Percentiles rank a stretch among this genome's conserved stretches.
Evolutionary conservation across 2,888 invertebrate species (phyloP).

Genomic region (Oithona nana): DNA sequence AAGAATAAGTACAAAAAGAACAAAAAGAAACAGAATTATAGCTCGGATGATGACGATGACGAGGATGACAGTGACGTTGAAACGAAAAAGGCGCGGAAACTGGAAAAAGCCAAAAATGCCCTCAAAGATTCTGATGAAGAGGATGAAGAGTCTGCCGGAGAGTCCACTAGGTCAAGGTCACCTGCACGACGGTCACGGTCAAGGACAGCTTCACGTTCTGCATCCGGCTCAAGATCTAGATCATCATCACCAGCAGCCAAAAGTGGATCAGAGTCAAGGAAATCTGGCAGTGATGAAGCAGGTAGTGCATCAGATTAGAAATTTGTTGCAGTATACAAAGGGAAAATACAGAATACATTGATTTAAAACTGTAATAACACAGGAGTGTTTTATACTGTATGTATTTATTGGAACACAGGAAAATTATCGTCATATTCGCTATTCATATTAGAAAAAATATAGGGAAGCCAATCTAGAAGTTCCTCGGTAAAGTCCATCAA

Average conservation of each 20-base stretch:
- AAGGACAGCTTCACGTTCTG: constrained; percentile 16
- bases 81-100: constrained; percentile 42
- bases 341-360: too few species aligned
- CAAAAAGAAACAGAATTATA: constrained; percentile 48
- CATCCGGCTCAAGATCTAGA: constrained; percentile 12
- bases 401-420: too few species aligned
- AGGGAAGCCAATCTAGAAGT: neutral
- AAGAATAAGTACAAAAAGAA: constrained; percentile 71
- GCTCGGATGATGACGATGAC: constrained; percentile 55
- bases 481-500: neutral
- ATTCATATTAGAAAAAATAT: neutral
- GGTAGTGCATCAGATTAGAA: too few species aligned
- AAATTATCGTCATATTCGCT: neutral
- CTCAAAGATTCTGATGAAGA: constrained; percentile 27
- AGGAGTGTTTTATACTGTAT: too few species aligned
- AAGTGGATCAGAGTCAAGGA: neutral
- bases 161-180: neutral
- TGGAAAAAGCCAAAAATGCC: constrained; percentile 48
- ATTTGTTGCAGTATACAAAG: too few species aligned
- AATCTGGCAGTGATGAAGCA: too few species aligned
- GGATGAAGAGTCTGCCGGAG: neutral
- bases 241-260: neutral
- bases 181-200: constrained; percentile 11
- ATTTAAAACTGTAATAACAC: too few species aligned
- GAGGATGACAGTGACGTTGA: constrained; percentile 32